Percentiles rank a stretch among this genome's conserved stretches.
These are phyloP conservation scores for Trematomus bernacchii DNA, from an alignment of 2,797 vertebrate genomes.

Conservation along the genomic window DNA sequence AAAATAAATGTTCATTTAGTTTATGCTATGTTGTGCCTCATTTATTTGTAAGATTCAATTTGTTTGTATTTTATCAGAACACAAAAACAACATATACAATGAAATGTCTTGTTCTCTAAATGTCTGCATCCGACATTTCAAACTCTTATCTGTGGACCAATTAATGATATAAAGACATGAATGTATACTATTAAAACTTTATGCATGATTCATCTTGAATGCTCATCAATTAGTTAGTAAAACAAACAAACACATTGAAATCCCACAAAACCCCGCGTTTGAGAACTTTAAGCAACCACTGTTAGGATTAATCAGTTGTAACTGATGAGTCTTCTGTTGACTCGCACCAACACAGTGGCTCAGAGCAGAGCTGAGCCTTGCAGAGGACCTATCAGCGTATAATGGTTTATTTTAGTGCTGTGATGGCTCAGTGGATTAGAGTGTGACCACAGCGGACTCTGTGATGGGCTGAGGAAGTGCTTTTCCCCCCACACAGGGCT, in stretches of 20 bases:
- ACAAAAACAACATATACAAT: no score
- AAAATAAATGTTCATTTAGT: no score
- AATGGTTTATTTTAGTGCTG: constrained; percentile 75
- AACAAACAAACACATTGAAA: background rate
- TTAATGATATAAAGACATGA: no score
- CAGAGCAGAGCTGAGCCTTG: constrained; percentile 17
- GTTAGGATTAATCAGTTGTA: constrained; percentile 23
- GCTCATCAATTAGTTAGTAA: background rate
- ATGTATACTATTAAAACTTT: no score
- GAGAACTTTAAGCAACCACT: background rate
- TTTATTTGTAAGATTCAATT: no score
- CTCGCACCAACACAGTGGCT: constrained; percentile 1
- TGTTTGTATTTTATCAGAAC: no score
- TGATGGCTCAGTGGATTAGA: constrained; percentile 77
- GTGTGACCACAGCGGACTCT: constrained; percentile 69
- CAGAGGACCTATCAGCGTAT: constrained; percentile 49
- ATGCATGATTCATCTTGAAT: no score
- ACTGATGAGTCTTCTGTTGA: constrained; percentile 28
- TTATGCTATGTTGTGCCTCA: no score
- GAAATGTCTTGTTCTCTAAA: no score
- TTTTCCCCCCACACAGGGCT: constrained; percentile 53
- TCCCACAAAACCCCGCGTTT: background rate
- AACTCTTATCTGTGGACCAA: no score
- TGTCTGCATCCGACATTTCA: no score
- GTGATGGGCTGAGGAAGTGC: constrained; percentile 72